Evolutionary conservation across 2,113 vertebrate genomes (phyloP).

Genomic region (Thymallus thymallus): DNA sequence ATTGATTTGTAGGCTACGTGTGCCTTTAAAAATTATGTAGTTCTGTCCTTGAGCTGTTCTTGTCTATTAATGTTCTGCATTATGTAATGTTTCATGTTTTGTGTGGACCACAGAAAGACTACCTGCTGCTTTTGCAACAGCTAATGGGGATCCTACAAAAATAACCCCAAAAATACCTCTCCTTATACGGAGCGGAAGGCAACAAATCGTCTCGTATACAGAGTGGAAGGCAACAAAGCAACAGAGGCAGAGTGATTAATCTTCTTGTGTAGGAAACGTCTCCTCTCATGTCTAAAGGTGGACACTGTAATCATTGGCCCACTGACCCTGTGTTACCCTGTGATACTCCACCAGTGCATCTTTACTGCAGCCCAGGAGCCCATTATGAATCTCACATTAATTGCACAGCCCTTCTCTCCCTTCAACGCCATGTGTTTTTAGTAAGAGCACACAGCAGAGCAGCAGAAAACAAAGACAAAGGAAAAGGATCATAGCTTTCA

Average conservation of each 20-base stretch:
- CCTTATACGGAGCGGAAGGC: not conserved
- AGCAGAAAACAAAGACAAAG: conserved; percentile 35
- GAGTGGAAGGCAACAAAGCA: conserved; percentile 25
- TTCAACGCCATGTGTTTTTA: conserved; percentile 14
- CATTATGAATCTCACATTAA: conserved; percentile 58
- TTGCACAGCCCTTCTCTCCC: conserved; percentile 32
- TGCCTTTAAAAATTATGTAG: no score
- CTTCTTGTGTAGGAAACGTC: conserved; percentile 68
- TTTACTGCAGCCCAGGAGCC: conserved; percentile 36
- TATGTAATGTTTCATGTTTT: no score
- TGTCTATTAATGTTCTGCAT: no score
- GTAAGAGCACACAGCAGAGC: conserved; percentile 21
- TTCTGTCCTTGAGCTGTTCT: no score
- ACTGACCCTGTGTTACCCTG: conserved; percentile 66
- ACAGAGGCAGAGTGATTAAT: conserved; percentile 66
- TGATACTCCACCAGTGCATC: conserved; percentile 53
- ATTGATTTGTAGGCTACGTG: no score
- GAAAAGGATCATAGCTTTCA: no score
- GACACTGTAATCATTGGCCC: conserved; percentile 77
- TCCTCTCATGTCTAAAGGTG: conserved; percentile 59
- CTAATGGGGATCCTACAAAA: no score
- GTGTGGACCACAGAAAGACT: no score
- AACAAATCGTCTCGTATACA: not conserved
- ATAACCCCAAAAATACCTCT: no score
- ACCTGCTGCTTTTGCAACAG: no score